Conservation (phyloP, 2,888 invertebrate genomes). For the Trachelus stipa region DNA sequence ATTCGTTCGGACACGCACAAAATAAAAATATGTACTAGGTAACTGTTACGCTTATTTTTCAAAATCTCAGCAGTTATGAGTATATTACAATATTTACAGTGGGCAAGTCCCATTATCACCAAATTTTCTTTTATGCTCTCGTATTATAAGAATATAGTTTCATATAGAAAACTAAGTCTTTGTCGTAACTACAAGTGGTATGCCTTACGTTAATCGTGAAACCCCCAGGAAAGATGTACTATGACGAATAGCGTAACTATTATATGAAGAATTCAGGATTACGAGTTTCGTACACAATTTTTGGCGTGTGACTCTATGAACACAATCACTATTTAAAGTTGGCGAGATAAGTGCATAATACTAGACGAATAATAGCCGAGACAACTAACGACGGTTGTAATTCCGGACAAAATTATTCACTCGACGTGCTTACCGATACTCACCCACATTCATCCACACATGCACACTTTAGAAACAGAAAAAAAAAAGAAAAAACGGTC, state of each 20-base stretch:
- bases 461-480: background rate
- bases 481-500: background rate
- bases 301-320: conserved; percentile 34
- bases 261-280: background rate
- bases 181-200: conserved; percentile 48
- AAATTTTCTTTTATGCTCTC: conserved; percentile 41
- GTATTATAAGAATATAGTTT: conserved; percentile 63
- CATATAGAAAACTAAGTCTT: conserved; percentile 65
- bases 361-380: conserved; percentile 12
- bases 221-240: conserved; percentile 45
- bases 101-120: conserved; percentile 58
- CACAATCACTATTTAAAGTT: conserved; percentile 43
- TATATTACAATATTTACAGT: conserved; percentile 65
- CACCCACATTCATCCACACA: background rate
- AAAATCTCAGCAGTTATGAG: conserved; percentile 46
- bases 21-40: conserved; percentile 39
- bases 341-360: conserved; percentile 34
- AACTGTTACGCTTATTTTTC: conserved; percentile 58
- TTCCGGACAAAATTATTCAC: background rate
- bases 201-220: conserved; percentile 43
- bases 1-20: conserved; percentile 19
- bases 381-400: conserved; percentile 11
- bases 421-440: background rate
- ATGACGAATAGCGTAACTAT: conserved; percentile 14
- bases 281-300: conserved; percentile 3